phyloP scores from a whole-genome alignment of 2,113 vertebrate species.

The Lasiurus borealis region DNA sequence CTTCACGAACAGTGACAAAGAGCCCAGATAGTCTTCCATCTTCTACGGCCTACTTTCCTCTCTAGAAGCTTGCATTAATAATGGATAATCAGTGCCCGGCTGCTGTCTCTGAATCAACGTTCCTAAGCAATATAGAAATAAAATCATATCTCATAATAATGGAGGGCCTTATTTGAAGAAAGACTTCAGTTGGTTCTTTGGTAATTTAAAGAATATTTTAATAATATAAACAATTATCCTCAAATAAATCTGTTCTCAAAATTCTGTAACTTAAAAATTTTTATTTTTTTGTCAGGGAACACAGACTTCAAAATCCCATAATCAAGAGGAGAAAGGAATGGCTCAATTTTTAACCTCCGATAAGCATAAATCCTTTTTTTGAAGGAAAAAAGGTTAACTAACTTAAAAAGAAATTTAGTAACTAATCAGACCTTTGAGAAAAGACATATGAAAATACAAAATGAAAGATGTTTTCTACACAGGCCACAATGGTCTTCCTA shows the following conservation, averaged over 20 bases:
- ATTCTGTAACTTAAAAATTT: neutral
- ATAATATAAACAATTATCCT: slow-evolving; percentile 35
- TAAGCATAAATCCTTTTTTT: neutral
- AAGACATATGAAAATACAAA: slow-evolving; percentile 16
- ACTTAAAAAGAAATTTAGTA: slow-evolving; percentile 22
- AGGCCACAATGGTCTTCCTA: neutral
- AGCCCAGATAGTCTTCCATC: neutral
- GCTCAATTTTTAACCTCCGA: neutral
- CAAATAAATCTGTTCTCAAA: slow-evolving; percentile 32
- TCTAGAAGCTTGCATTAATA: neutral
- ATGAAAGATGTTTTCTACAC: slow-evolving; percentile 22
- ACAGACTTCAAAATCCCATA: slow-evolving; percentile 39
- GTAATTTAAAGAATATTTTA: slow-evolving; percentile 54
- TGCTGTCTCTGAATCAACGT: neutral
- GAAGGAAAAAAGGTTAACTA: neutral
- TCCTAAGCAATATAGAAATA: slow-evolving; percentile 18
- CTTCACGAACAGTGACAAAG: neutral
- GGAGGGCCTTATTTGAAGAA: slow-evolving; percentile 16
- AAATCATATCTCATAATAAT: slow-evolving; percentile 28
- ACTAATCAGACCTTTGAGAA: slow-evolving; percentile 42
- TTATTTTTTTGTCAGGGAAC: neutral
- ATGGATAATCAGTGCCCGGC: neutral
- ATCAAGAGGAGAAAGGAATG: slow-evolving; percentile 32
- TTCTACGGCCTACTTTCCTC: neutral
- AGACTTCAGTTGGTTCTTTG: slow-evolving; percentile 22